phyloP scores from a whole-genome alignment of 30 jellyfish, hydroid and myxozoan genomes.

The Rhopilema esculentum region DNA sequence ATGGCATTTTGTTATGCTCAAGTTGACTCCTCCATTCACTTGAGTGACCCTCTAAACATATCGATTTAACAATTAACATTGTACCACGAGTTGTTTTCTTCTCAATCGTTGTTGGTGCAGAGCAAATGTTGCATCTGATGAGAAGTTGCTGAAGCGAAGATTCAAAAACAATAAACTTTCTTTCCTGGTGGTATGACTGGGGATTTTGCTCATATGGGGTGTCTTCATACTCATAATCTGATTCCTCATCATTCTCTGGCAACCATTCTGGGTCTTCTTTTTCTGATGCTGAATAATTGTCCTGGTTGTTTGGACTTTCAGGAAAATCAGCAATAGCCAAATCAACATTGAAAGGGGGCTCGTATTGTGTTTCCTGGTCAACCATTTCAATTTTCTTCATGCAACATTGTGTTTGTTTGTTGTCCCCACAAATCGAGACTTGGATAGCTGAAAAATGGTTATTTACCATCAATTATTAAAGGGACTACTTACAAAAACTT shows the following conservation, averaged over 20 bases:
- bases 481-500: too few species aligned
- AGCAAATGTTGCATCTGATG: background rate
- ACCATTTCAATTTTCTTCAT: background rate
- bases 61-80: background rate
- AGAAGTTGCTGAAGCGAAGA: constrained; percentile 1
- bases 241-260: background rate
- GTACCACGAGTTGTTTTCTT: background rate
- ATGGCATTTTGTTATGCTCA: constrained; percentile 19
- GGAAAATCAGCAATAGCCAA: background rate
- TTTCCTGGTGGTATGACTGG: background rate
- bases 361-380: background rate
- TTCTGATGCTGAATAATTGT: background rate
- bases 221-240: background rate
- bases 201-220: background rate
- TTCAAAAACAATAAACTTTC: constrained; percentile 12
- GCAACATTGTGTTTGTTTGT: background rate
- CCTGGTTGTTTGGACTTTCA: background rate
- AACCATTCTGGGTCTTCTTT: background rate
- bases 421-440: background rate
- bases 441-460: too few species aligned
- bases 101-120: constrained; percentile 28
- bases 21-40: constrained; percentile 24
- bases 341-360: background rate
- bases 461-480: too few species aligned
- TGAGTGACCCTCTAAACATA: constrained; percentile 23